Base-by-base conservation (phyloP, 2,888 invertebrate species). In the Phaonia tiefii region DNA sequence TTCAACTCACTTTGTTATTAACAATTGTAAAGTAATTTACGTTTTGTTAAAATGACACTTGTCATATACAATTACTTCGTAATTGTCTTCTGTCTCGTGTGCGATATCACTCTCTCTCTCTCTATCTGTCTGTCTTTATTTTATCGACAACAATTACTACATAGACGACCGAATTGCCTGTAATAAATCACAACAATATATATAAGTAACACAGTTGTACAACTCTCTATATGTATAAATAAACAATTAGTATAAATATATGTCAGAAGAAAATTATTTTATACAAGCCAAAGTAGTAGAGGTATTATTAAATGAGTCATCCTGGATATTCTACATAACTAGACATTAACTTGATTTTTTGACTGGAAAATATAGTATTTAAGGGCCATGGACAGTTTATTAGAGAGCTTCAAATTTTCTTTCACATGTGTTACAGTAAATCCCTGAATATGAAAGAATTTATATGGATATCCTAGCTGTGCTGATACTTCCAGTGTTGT, bases 91-190 rank as follows among this genome's bases (percentile, higher is more conserved):
- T 22, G n/a, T n/a, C n/a, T n/a, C n/a, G n/a, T n/a, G n/a, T n/a
- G n/a, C n/a, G n/a, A n/a, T n/a, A n/a, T n/a, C n/a, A n/a, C 39
- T 25, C 13, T 10, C 22, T 11, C 25, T 25, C 11, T 31, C 31
- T 31, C 31, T 31, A 5, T 31, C 31, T 31, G n/a, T n/a, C 20
- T 20, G 10, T 8, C 22, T 51, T 2, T n/a, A n/a, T n/a, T 51
- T 20, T 80, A 31, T 60, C 39, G 20, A 39, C 65, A 75, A 77
- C 75, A 71, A 80, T 63, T 60, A 49, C 22, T 46, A 75, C 8
- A 31, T 31, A 8, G 31, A 31, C 31, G 4, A 8, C 69, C 54
- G 25, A 75, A 80, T 65, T 75, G 58, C 51, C 22, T 58, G n/a
- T 31, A 46, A 51, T 37, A 58, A 65, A 71, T 60, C 63, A 22